Base-by-base conservation (phyloP, 2,888 invertebrate species). In the Glyphotaelius pellucidus region DNA sequence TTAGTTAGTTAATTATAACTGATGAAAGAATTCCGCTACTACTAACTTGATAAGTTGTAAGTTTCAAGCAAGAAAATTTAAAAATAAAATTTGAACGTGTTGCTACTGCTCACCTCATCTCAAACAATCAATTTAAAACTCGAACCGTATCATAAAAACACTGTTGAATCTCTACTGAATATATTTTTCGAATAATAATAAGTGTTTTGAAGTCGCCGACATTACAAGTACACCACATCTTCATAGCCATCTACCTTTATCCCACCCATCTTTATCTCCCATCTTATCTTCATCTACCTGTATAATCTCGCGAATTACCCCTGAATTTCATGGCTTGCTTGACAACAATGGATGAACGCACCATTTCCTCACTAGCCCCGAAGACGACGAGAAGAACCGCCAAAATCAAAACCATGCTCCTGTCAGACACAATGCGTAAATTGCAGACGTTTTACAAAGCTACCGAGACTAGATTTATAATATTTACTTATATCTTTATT, bases 261-360 rank as follows among this genome's bases (percentile, higher is more conserved):
- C 67, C 85, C 85, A 42, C 85, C 85, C 38, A 83, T 19, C 81
- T 38, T n/a, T 25, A 38, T 38, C 25, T 85, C 30, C 85, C 42
- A 35, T n/a, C 14, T 86, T n/a, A 42, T 42, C 85, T 42, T 9
- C 47, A n/a, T 30, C 85, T 86, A 86, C 85, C 85, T 86, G 87
- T 52, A 30, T 38, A 89, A 80, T 80, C 89, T 38, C 38, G 89
- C 80, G 89, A 80, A 89, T 80, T 80, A 89, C 80, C 80, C 89
- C 80, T 30, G 38, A 89, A 89, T 89, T 89, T 89, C 38, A 89
- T 80, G 42, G 35, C 30, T 30, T 42, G 38, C 80, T 89, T 89
- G 80, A 80, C 80, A 38, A 89, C 89, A 89, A 89, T 80, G 80
- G 30, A 12, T 67, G 32, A 88, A 88, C 35, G 31, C 67, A 88